These are phyloP conservation scores for Nomada hirtipes DNA, from an alignment of 2,888 invertebrate genomes.

Conservation along the genomic window DNA sequence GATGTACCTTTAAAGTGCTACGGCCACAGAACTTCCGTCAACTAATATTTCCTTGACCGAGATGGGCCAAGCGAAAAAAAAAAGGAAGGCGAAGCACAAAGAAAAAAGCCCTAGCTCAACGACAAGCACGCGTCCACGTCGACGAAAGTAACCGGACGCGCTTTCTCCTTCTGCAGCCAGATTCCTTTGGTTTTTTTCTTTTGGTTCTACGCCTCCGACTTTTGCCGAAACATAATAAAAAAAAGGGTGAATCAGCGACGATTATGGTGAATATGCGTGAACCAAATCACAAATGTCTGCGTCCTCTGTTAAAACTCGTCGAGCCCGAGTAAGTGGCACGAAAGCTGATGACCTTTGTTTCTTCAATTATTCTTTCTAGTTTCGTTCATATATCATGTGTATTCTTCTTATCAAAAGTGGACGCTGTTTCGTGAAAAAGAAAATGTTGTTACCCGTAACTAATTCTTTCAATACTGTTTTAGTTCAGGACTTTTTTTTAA, in stretches of 20 bases:
- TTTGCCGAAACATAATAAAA: background rate
- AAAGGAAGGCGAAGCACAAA: background rate
- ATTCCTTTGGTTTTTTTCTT: slow-evolving; percentile 33
- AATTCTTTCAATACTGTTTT: too few species aligned
- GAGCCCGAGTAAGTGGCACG: background rate
- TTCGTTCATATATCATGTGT: background rate
- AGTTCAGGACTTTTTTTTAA: too few species aligned
- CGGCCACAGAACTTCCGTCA: slow-evolving; percentile 2
- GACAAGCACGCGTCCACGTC: background rate
- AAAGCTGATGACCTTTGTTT: background rate
- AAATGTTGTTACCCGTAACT: too few species aligned
- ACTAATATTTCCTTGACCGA: slow-evolving; percentile 18
- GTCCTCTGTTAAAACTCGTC: background rate
- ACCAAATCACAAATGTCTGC: too few species aligned
- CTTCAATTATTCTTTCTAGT: background rate
- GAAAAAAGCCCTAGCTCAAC: slow-evolving; percentile 7
- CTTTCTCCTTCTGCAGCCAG: slow-evolving; percentile 57
- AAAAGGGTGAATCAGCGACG: slow-evolving; percentile 11
- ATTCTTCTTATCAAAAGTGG: too few species aligned
- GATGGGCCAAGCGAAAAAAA: background rate
- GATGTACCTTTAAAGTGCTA: background rate
- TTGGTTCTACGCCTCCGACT: background rate
- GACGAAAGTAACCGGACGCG: slow-evolving; percentile 44
- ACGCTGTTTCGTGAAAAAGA: too few species aligned
- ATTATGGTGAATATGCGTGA: background rate